Base-by-base conservation (phyloP, 2,797 vertebrate genomes). In the Molothrus ater region DNA sequence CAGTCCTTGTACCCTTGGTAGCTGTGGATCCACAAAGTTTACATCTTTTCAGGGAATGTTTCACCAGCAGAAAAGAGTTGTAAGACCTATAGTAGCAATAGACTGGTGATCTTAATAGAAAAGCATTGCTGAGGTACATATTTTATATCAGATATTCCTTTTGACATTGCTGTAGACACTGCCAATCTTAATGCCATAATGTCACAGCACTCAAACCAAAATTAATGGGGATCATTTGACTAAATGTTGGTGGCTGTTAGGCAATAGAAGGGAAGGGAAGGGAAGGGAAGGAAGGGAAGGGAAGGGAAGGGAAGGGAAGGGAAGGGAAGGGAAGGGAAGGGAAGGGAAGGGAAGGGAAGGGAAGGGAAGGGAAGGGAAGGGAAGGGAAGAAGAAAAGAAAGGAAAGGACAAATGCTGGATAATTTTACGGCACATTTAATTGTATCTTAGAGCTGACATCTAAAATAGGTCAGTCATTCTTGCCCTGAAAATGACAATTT, bases 381-480 rank as follows among this genome's bases (percentile, higher is more conserved):
- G 11, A 7, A 53, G 11, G 17, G 17, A 10, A 18, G 36, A 31
- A 17, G 17, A 8, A 6, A 15, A 10, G 5, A 7, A 11, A 3
- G 13, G 3, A 3, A 6, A 5, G 10, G 13, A 8, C 53, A 5
- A 57, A 1, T 13, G 7, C 9, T 29, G 9, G 28, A 36, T 10
- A 40, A 15, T 72, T 65, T 72, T 34, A n/a, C 1, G 10, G 5
- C 3, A 54, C 9, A 36, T 40, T 71, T 50, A 19, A 24, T 59
- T 13, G 80, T 80, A 17, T 32, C 8, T 13, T 71, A 75, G 42
- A 34, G 7, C 1, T 60, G 22, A 40, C 3, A 69, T 51, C 25
- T 63, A 56, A 66, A 75, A 72, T 18, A 68, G 2, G 26, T 75
- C 19, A 60, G 19, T 45, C 22, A 72, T 45, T 72, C 15, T 80